Percentiles rank a stretch among this genome's conserved stretches.
Evolutionary conservation across 2,888 invertebrate genomes (phyloP).

Genomic region (Andrena hattorfiana): DNA sequence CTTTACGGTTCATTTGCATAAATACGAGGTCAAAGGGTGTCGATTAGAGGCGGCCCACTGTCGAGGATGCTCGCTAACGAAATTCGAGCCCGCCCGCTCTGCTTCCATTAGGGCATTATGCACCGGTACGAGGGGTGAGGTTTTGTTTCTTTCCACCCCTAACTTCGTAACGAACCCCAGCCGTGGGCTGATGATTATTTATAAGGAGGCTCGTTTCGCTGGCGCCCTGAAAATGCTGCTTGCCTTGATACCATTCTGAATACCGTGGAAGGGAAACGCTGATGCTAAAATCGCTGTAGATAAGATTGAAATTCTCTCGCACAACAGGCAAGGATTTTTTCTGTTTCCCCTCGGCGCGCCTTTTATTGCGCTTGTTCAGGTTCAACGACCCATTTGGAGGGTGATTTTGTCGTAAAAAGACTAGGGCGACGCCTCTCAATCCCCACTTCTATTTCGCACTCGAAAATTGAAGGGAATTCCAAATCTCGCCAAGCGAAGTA

Average conservation of each 20-base stretch:
- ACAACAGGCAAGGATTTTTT: background rate
- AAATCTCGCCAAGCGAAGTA: background rate
- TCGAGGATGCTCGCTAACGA: conserved; percentile 39
- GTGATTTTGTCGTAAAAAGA: background rate
- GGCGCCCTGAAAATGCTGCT: background rate
- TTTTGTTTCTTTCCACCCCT: conserved; percentile 30
- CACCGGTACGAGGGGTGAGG: conserved; percentile 8
- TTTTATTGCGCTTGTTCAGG: background rate
- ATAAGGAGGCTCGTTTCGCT: conserved; percentile 9
- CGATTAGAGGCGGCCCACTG: conserved; percentile 43
- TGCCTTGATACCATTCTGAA: background rate
- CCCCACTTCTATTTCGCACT: background rate
- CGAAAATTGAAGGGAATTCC: conserved; percentile 1
- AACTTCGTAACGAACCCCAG: conserved; percentile 14
- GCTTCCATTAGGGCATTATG: conserved; percentile 24
- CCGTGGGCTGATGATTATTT: conserved; percentile 30
- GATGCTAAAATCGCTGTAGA: background rate
- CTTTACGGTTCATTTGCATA: conserved; percentile 53
- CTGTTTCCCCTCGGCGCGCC: background rate
- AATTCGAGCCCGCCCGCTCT: conserved; percentile 32
- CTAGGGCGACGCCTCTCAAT: background rate
- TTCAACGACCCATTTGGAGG: background rate
- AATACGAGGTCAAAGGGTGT: conserved; percentile 56
- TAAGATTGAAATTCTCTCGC: background rate
- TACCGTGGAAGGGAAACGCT: background rate